Evolutionary conservation across 2,888 invertebrate species (phyloP), one percentile per base, ranked within the genome.

Genomic region (Thalpophila matura): DNA sequence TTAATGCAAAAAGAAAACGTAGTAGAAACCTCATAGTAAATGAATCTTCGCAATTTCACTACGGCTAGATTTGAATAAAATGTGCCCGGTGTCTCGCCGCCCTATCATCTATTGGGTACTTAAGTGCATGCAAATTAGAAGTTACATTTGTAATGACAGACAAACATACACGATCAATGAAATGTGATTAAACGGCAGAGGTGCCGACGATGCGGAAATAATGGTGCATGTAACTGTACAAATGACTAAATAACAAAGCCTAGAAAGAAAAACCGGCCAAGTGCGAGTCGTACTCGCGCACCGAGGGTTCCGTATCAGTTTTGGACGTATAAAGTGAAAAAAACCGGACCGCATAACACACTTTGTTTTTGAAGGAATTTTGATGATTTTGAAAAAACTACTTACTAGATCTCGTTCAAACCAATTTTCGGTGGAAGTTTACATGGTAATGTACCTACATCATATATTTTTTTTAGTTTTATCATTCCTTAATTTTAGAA

Each of bases 21-120:
- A 27, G 16, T 35, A 29, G 64, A 69, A 54, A 58, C 56, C 31
- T 56, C 47, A 12, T 24, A 20, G 35, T 43, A 57, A 64, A 46
- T 62, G 50, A 59, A 63, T 71, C 61, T 54, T 29, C 9, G 46
- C 54, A 77, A 81, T 78, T 83, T 80, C 79, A 61, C 77, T 43
- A 31, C 62, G 63, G 43, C 64, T 69, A 65, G 73, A 89, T 88
- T 87, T 89, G 84, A 87, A 89, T 89, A 84, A 87, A 80, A 79
- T 80, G 73, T 70, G 65, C 50, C 58, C 55, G 46, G 60, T 69
- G 56, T 60, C 59, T 60, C 62, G 79, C 90, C 89, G 90, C 88
- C 85, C 83, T 88, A 78, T 88, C 83, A 90, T 91, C 87, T 84
- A 80, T 79, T 70, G 70, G 51, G 67, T 80, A 74, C 83, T 84